Evolutionary conservation across 2,113 vertebrate genomes (phyloP).

Genomic region (Tamias sibiricus): DNA sequence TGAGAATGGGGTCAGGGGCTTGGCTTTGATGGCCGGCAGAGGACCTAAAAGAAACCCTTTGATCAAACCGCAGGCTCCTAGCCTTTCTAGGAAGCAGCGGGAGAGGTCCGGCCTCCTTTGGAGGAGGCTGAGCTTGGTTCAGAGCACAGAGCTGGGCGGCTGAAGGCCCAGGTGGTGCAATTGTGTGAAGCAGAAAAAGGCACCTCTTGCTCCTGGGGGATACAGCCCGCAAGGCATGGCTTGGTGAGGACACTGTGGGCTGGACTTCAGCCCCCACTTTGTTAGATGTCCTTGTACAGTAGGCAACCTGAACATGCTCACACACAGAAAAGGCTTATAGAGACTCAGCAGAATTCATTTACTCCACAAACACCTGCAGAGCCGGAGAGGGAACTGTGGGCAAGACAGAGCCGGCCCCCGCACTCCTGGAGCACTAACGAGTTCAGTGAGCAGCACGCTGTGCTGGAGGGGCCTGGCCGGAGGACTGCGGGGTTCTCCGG

Average conservation of each 20-base stretch:
- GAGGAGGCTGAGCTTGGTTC: not conserved
- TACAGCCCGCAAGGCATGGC: not conserved
- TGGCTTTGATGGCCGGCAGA: not conserved
- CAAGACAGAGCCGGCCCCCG: not conserved
- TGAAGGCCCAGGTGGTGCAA: not conserved
- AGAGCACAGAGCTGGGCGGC: not conserved
- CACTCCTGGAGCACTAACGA: not conserved
- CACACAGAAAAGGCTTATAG: not conserved
- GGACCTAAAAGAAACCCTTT: not conserved
- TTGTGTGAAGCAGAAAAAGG: not conserved
- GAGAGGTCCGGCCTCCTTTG: not conserved
- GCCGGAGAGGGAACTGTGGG: not conserved
- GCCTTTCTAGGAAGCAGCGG: not conserved
- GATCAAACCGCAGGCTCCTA: not conserved
- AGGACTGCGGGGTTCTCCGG: not conserved
- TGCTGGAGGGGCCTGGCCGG: not conserved
- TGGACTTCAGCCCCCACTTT: not conserved
- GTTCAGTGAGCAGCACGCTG: rapidly evolving
- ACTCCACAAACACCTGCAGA: not conserved
- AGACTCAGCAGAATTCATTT: not conserved
- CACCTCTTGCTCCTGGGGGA: not conserved
- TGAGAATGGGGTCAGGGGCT: not conserved
- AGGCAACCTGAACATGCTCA: not conserved
- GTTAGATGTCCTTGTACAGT: not conserved
- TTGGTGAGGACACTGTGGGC: not conserved